Base-by-base conservation (phyloP, 2,888 invertebrate species). In the Zygogramma bicolorata region DNA sequence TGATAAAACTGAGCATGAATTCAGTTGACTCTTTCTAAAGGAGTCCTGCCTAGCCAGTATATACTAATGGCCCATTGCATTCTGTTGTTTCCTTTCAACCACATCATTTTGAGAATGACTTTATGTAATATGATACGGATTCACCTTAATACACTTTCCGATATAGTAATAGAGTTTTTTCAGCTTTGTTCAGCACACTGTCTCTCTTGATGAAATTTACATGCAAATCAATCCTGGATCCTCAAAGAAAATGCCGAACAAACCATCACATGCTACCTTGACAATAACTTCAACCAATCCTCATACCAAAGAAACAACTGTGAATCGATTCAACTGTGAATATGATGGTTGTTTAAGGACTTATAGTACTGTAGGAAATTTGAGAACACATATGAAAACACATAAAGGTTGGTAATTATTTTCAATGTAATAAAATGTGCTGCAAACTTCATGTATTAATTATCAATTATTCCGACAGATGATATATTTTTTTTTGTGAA, bases 301-400 rank as follows among this genome's bases (percentile, higher is more conserved):
- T 15, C 69, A 76, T 65, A 75, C 76, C 62, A 77, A 77, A 75
- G 90, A 90, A 79, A 89, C 89, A 62, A 90, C 90, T 82, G 88
- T 90, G 46, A 92, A 92, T 80, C 89, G 96, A 81, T 97, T 95
- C 86, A 91, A 90, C 83, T 98, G 97, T 88, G 95, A 96, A 88
- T 97, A 94, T 87, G 93, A 94, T 74, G 95, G 95, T 15, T 97
- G 97, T 86, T 90, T 91, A 75, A 90, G 97, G 80, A 95, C 95
- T 68, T 97, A 97, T 87, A 97, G 96, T 85, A 97, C 97, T 5
- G 93, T 96, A 79, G 97, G 97, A 65, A 98, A 98, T 88, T 89
- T 98, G 78, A 92, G 96, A 84, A 97, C 97, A 73, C 98, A 98
- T 88, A 93, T 96, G 91, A 98, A 97, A 89, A 97, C 97, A 69